A percentile compares a stretch with the other conserved stretches of the same genome.
These are phyloP conservation scores for Linnaemya tessellans DNA, from an alignment of 2,888 invertebrate genomes.

Conservation along the genomic window DNA sequence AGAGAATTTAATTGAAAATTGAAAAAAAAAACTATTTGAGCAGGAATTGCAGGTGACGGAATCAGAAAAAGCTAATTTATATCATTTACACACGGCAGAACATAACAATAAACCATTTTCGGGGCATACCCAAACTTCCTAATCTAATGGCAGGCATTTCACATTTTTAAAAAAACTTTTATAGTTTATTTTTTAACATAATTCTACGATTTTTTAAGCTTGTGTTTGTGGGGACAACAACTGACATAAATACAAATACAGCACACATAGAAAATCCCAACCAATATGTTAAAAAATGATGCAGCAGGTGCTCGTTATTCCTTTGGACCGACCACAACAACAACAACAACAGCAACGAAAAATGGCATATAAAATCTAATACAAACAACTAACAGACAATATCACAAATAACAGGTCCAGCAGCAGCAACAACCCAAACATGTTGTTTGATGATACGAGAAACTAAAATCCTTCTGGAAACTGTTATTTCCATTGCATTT, in stretches of 20 bases:
- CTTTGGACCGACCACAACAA: constrained; percentile 1
- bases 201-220: not conserved
- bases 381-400: not conserved
- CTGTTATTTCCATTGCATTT: constrained; percentile 24
- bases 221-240: constrained; percentile 2
- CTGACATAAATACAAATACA: not conserved
- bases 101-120: too few relatives aligned
- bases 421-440: not conserved
- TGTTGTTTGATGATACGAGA: not conserved
- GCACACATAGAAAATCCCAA: not conserved
- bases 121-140: too few relatives aligned
- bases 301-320: constrained; percentile 61
- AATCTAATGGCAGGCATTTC: too few relatives aligned
- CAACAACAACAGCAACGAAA: constrained; percentile 15
- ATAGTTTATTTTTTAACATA: too few relatives aligned
- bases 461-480: constrained; percentile 39
- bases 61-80: not conserved
- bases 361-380: not conserved
- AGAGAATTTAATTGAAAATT: too few relatives aligned
- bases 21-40: too few relatives aligned
- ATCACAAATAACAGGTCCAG: constrained; percentile 12
- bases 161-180: too few relatives aligned
- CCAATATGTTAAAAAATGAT: constrained; percentile 6
- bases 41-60: not conserved
- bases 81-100: not conserved